Percentiles rank a stretch among this genome's conserved stretches.
These are phyloP conservation scores for Rhagium mordax DNA, from an alignment of 2,888 invertebrate genomes.

Conservation along the genomic window DNA sequence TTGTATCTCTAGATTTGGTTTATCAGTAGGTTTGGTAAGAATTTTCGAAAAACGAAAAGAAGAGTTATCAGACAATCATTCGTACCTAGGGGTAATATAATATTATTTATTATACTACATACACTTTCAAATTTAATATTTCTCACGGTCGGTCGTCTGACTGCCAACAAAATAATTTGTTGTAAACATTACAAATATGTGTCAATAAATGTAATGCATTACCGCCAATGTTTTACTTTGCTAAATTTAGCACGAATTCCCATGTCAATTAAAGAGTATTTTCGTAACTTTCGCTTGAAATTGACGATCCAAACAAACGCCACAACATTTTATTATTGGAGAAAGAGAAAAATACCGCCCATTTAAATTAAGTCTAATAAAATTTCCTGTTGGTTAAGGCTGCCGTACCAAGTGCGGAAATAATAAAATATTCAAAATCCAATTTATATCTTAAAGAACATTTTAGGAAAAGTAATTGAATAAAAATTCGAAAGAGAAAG, in stretches of 20 bases:
- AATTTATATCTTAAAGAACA: constrained; percentile 41
- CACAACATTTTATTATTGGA: background rate
- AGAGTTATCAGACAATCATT: too few relatives aligned
- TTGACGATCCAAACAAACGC: background rate
- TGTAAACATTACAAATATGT: too few relatives aligned
- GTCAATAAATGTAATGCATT: too few relatives aligned
- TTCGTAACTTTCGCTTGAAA: background rate
- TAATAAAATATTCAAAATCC: constrained; percentile 48
- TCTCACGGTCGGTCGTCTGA: too few relatives aligned
- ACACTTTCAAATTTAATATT: too few relatives aligned
- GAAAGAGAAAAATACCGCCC: background rate
- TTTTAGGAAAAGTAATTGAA: constrained; percentile 47
- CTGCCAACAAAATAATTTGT: too few relatives aligned
- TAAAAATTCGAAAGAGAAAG: constrained; percentile 47
- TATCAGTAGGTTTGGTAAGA: too few relatives aligned
- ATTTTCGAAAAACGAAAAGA: too few relatives aligned
- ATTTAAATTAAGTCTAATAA: constrained; percentile 30
- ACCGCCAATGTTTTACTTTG: too few relatives aligned
- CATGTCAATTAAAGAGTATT: background rate
- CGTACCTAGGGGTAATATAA: too few relatives aligned
- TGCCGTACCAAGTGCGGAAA: constrained; percentile 39
- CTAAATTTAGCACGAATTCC: background rate
- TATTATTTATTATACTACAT: too few relatives aligned
- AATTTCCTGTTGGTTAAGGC: constrained; percentile 45
- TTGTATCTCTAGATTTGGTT: too few relatives aligned